Percentiles rank a stretch among this genome's conserved stretches.
Evolutionary conservation across 2,797 vertebrate genomes (phyloP).

Genomic region (Scolopax rusticola): DNA sequence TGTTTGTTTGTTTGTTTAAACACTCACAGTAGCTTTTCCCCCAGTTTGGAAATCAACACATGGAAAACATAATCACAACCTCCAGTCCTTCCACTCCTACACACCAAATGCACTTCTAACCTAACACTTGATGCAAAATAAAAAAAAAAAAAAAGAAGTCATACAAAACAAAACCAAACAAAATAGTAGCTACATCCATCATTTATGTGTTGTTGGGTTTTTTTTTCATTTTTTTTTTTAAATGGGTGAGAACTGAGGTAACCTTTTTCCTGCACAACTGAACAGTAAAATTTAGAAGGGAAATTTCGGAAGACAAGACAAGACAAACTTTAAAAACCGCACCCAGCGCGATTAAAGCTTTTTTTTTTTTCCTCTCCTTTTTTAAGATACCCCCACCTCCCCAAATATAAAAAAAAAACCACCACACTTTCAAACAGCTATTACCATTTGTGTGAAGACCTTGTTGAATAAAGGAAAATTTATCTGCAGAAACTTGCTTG

Average conservation of each 20-base stretch:
- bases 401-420: neutral
- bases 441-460: slow-evolving; percentile 50
- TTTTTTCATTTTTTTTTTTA: slow-evolving; percentile 74
- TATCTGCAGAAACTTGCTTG: slow-evolving; percentile 43
- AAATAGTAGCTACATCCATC: slow-evolving; percentile 89
- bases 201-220: slow-evolving; percentile 71
- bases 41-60: slow-evolving; percentile 87
- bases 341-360: slow-evolving; percentile 86
- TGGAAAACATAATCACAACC: slow-evolving; percentile 79
- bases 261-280: slow-evolving; percentile 84
- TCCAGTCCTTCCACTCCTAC: slow-evolving; percentile 81
- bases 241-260: slow-evolving; percentile 93
- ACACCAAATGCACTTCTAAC: slow-evolving; percentile 84
- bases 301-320: slow-evolving; percentile 72
- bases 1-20: slow-evolving; percentile 82
- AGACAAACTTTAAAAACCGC: slow-evolving; percentile 77
- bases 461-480: slow-evolving; percentile 50
- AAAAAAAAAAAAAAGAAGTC: slow-evolving; percentile 65
- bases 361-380: neutral
- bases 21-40: slow-evolving; percentile 93
- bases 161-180: slow-evolving; percentile 72
- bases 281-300: slow-evolving; percentile 73
- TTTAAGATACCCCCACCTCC: slow-evolving; percentile 59
- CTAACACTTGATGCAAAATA: slow-evolving; percentile 80
- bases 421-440: slow-evolving; percentile 22